These are phyloP conservation scores for Calephelis perditalis DNA, from an alignment of 2,888 invertebrate genomes.

Conservation along the genomic window DNA sequence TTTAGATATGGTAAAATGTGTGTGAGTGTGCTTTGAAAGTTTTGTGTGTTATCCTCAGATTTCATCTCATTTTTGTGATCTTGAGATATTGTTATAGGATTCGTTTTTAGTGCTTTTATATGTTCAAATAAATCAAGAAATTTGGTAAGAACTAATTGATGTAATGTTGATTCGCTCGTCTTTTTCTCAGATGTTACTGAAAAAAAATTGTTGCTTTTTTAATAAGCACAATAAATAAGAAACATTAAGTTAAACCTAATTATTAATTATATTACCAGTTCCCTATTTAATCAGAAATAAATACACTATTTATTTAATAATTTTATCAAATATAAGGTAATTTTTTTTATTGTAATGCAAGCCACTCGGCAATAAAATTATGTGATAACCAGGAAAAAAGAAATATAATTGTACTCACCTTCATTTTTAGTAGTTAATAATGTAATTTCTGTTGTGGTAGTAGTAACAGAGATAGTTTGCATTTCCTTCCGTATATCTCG, in stretches of 20 bases:
- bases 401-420: background rate
- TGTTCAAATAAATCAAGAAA: slow-evolving; percentile 47
- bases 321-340: slow-evolving; percentile 9
- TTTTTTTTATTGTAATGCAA: background rate
- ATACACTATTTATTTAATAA: no score
- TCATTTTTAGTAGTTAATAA: slow-evolving; percentile 7
- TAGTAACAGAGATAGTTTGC: slow-evolving; percentile 18
- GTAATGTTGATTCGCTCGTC: slow-evolving; percentile 23
- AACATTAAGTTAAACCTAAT: no score
- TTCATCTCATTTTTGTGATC: slow-evolving; percentile 20
- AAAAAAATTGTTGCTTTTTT: slow-evolving; percentile 21
- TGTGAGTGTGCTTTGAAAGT: background rate
- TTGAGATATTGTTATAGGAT: slow-evolving; percentile 19
- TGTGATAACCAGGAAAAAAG: no score
- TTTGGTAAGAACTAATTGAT: slow-evolving; percentile 37
- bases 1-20: background rate
- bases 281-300: no score
- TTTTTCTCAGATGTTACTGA: slow-evolving; percentile 22
- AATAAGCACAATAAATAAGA: no score
- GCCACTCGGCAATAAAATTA: no score
- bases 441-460: slow-evolving; percentile 17
- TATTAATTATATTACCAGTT: no score
- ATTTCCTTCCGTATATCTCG: slow-evolving; percentile 44
- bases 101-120: slow-evolving; percentile 39
- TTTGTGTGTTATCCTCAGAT: background rate